A percentile compares a stretch with the other conserved stretches of the same genome.
These are phyloP conservation scores for Drosophila hamatofila DNA, from an alignment of 2,888 invertebrate species.

Conservation along the genomic window DNA sequence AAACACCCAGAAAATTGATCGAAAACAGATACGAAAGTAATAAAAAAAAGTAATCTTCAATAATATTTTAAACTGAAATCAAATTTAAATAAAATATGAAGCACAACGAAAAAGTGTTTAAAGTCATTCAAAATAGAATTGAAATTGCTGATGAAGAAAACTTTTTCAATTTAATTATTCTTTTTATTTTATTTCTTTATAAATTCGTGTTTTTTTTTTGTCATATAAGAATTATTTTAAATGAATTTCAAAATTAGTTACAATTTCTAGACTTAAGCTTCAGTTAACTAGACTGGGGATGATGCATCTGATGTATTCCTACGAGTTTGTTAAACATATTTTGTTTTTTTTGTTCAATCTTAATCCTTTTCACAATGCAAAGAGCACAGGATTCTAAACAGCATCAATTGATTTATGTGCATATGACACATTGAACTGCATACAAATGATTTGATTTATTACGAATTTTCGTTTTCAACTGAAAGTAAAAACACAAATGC, in stretches of 20 bases:
- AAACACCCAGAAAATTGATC: no score
- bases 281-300: not conserved
- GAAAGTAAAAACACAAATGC: conserved; percentile 73
- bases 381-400: conserved; percentile 41
- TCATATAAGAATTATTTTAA: not conserved
- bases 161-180: no score
- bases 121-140: no score
- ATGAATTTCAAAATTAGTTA: not conserved
- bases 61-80: no score
- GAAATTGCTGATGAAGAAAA: no score
- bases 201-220: no score
- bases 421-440: conserved; percentile 59
- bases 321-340: conserved; percentile 4
- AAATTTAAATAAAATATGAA: no score
- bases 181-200: no score
- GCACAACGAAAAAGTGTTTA: no score
- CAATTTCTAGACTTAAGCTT: no score
- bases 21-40: no score
- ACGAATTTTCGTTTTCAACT: conserved; percentile 65
- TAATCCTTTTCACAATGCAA: conserved; percentile 59
- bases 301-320: conserved; percentile 3
- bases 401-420: conserved; percentile 64
- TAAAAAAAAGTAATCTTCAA: no score
- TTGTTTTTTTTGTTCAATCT: not conserved
- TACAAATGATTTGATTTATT: conserved; percentile 76